Evolutionary conservation across 2,113 vertebrate genomes (phyloP), one percentile per base, ranked within the genome.

Genomic region (Orthochromis indermauri): DNA sequence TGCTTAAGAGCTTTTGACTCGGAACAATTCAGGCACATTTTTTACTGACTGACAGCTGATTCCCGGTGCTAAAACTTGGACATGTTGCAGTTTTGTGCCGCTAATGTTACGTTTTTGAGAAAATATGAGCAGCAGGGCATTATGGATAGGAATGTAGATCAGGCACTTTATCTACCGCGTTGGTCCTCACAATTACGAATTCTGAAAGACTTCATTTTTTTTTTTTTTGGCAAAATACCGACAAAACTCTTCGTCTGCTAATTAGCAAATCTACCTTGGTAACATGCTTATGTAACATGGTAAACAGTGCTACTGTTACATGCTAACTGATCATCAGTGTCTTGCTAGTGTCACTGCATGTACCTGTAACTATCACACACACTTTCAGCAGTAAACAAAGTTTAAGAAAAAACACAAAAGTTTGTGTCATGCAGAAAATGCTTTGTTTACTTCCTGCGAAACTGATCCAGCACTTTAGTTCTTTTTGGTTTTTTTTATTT

Each of bases 381-480:
- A 19, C 24, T 49, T 49, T 47, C 9, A 73, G 40, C 40, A 45
- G 68, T 45, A 0, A 73, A 45, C 21, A 17, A 47, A 16, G 68
- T 28, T 76, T 26, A 47, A 21, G 33, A 37, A 37, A 66, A 66
- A 66, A 5, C 33, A 66, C 19, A 66, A n/a, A 63, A 5, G 3
- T 37, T 55, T 42, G 4, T 40, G 54, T 54, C 81, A 21, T 57
- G 24, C 37, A 10, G 68, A 80, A 3, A 13, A 54, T 13, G 1
- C n/a, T 84, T 55, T 1, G 26, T 81, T 86, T 8, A 59, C 17
- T 86, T 63, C 68, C 24, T 86, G 28, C 17, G 21, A 61, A 51
- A 19, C 40, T 63, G 82, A 81, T 53, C 40, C 80, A 83, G 94
- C 94, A 93, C 94, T 93, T 94, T 93, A 91, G 57, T 88, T 94